Evolutionary conservation across 1,140 invertebrate genomes (phyloP).

Genomic region (Drosophila pachea): DNA sequence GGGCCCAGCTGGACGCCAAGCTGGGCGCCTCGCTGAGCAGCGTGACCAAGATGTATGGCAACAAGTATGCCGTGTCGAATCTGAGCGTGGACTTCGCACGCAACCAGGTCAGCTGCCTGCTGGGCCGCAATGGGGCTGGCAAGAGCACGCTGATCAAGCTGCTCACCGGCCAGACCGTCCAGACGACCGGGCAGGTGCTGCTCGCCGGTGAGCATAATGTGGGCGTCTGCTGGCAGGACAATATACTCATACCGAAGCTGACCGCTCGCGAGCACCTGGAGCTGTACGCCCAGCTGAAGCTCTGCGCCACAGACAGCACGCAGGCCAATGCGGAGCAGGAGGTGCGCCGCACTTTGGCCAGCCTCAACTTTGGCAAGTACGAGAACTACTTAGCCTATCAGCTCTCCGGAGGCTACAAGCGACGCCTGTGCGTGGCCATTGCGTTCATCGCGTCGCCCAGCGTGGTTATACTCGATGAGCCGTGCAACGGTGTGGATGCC

Average conservation of each 20-base stretch:
- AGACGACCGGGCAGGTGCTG: slow-evolving; percentile 81
- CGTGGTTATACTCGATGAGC: slow-evolving; percentile 91
- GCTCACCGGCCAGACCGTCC: slow-evolving; percentile 83
- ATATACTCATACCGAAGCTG: slow-evolving; percentile 89
- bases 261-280: slow-evolving; percentile 89
- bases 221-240: slow-evolving; percentile 90
- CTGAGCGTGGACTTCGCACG: slow-evolving; percentile 80
- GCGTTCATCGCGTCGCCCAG: slow-evolving; percentile 84
- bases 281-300: slow-evolving; percentile 84
- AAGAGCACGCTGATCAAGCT: slow-evolving; percentile 90
- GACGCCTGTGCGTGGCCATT: slow-evolving; percentile 83
- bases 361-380: slow-evolving; percentile 81
- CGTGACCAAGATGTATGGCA: slow-evolving; percentile 80
- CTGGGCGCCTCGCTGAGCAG: slow-evolving; percentile 80
- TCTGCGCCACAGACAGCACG: slow-evolving; percentile 23
- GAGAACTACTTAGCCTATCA: slow-evolving; percentile 80
- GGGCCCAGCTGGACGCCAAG: slow-evolving; percentile 68
- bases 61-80: slow-evolving; percentile 83
- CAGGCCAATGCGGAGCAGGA: slow-evolving; percentile 29
- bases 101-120: slow-evolving; percentile 86
- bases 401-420: slow-evolving; percentile 83
- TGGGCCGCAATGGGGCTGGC: slow-evolving; percentile 92
- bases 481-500: slow-evolving; percentile 89
- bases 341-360: slow-evolving; percentile 80
- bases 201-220: slow-evolving; percentile 80